Percentiles rank a stretch among this genome's conserved stretches.
Evolutionary conservation across 2,888 invertebrate genomes (phyloP).

Genomic region (Netelia fuscicornis): DNA sequence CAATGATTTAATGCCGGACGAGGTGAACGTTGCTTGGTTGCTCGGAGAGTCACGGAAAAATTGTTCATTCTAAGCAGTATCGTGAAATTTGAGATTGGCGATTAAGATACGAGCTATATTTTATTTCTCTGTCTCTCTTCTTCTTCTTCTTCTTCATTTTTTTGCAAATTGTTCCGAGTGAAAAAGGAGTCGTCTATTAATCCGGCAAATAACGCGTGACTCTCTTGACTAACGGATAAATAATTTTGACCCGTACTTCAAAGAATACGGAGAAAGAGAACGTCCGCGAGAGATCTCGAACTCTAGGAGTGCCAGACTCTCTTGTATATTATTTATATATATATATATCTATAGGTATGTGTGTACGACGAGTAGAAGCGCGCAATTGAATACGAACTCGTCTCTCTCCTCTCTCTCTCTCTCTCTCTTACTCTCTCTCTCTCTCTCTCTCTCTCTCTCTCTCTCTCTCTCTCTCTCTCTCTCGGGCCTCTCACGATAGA

Average conservation of each 20-base stretch:
- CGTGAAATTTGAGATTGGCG: neutral
- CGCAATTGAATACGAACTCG: conserved; percentile 43
- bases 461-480: neutral
- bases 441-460: conserved; percentile 9
- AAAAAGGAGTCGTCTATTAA: neutral
- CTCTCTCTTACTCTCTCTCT: neutral
- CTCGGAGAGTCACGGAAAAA: conserved; percentile 7
- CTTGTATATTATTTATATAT: conserved; percentile 16
- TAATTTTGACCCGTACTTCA: neutral
- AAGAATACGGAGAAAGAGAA: conserved; percentile 29
- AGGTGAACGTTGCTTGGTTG: conserved; percentile 1
- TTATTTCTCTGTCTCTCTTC: neutral
- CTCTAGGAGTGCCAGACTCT: conserved; percentile 48
- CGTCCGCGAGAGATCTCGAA: conserved; percentile 16
- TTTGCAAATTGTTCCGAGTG: neutral
- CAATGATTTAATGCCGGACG: conserved; percentile 37
- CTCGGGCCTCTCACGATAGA: neutral
- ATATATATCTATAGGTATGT: conserved; percentile 16
- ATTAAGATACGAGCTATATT: conserved; percentile 19
- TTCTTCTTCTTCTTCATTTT: neutral
- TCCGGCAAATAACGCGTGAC: conserved; percentile 7
- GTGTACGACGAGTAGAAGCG: conserved; percentile 13
- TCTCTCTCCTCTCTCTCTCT: conserved; percentile 16
- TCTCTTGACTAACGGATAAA: neutral
- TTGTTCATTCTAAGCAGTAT: conserved; percentile 26